phyloP scores from a whole-genome alignment of 2,888 invertebrate genomes.

The Mythimna albipuncta region DNA sequence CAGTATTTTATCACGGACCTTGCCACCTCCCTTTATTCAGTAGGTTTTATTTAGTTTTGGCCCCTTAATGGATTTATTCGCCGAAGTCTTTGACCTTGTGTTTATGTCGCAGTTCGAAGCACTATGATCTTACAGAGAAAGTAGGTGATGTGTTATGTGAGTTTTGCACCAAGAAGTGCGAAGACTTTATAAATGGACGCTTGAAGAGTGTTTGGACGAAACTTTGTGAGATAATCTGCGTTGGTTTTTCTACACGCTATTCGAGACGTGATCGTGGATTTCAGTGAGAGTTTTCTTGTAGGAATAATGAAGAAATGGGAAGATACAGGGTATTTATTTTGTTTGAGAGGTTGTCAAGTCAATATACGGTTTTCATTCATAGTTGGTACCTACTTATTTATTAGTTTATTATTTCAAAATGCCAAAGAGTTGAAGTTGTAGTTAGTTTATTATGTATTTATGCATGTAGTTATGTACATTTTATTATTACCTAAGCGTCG shows the following conservation, averaged over 20 bases:
- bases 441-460: no score
- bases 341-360: background rate
- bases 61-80: slow-evolving; percentile 87
- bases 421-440: no score
- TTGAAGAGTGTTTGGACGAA: slow-evolving; percentile 25
- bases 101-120: slow-evolving; percentile 66
- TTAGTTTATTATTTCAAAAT: no score
- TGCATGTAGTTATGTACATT: no score
- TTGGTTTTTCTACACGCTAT: background rate
- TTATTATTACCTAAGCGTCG: no score
- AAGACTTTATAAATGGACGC: slow-evolving; percentile 48
- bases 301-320: background rate
- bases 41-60: slow-evolving; percentile 88
- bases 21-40: slow-evolving; percentile 78
- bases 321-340: background rate
- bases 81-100: slow-evolving; percentile 84
- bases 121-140: slow-evolving; percentile 46
- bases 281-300: background rate
- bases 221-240: slow-evolving; percentile 23
- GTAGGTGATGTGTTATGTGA: slow-evolving; percentile 47
- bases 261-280: background rate
- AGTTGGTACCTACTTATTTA: no score
- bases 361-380: no score
- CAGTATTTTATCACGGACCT: slow-evolving; percentile 78
- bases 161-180: slow-evolving; percentile 16